Conservation (phyloP, 2,888 invertebrate genomes). For the Cantharis lateralis region DNA sequence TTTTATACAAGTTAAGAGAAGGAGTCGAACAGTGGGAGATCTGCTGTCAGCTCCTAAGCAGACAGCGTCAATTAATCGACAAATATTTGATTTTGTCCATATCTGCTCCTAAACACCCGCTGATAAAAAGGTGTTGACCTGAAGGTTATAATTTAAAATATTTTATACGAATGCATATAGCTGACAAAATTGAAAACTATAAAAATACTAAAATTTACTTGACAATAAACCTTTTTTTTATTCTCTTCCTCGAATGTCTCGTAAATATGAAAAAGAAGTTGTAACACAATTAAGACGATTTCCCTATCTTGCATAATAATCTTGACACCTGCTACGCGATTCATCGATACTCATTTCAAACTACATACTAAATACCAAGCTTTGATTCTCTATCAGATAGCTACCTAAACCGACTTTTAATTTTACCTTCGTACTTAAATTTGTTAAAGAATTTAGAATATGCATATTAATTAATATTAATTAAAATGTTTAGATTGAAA, state of each 20-base stretch:
- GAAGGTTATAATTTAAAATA: conserved; percentile 3
- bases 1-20: conserved; percentile 33
- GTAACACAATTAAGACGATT: conserved; percentile 43
- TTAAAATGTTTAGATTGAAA: background rate
- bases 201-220: conserved; percentile 10
- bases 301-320: conserved; percentile 37
- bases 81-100: conserved; percentile 32
- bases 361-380: conserved; percentile 43
- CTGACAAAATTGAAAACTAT: background rate
- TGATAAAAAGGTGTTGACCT: conserved; percentile 27
- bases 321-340: conserved; percentile 42
- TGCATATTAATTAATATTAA: background rate
- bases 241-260: conserved; percentile 19
- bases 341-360: conserved; percentile 20
- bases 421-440: conserved; percentile 17
- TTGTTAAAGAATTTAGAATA: conserved; percentile 13
- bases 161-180: background rate
- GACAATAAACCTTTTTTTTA: background rate
- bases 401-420: conserved; percentile 39
- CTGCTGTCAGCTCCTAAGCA: conserved; percentile 36
- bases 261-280: conserved; percentile 45
- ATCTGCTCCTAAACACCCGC: conserved; percentile 29
- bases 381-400: conserved; percentile 37
- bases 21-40: conserved; percentile 34
- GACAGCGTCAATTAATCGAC: conserved; percentile 38